Base-by-base conservation (phyloP, 1,140 invertebrate species). In the Calliphora vicina region DNA sequence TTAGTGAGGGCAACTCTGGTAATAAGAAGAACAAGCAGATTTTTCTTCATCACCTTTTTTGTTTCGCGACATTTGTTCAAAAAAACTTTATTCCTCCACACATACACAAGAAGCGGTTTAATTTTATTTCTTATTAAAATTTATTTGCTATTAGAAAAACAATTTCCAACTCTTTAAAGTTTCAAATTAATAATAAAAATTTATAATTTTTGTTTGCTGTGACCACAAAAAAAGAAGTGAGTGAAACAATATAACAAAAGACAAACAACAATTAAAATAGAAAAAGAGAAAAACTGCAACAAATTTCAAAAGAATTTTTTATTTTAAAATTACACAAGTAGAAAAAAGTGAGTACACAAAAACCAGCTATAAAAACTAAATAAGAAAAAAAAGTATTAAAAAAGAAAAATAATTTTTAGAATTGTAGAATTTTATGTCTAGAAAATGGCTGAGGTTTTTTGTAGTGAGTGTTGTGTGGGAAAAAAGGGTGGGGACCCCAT, bases 401-500 rank as follows among this genome's bases (percentile, higher is more conserved):
- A 61, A 61, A 17, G 50, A 61, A 17, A 61, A 61, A 17, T 12
- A 61, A 43, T 43, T 43, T 5, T 43, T 43, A 43, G 12, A 43
- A 43, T 43, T 50, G 17, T 50, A 13, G 17, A n/a, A 15, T 9
- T 50, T 50, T 43, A 43, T 35, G 35, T 50, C 45, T 13, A 50
- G 45, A 50, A 50, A n/a, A 50, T 50, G 45, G 45, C 17, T 50
- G 45, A 3, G 45, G 8, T 50, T 50, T 50, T 50, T 50, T 50
- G 17, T 17, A 50, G 17, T 35, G 35, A 35, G 35, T 35, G 35
- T 35, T 35, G 15, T 78, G 74, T 76, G 73, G 25, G 73, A 15
- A 45, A 78, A 78, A 78, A 78, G 74, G 74, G 74, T 78, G 74
- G 74, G 74, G 74, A 78, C 29, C 29, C 27, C 73, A 45, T 13